Base-by-base conservation (phyloP, 2,888 invertebrate genomes). In the Toxonevra muliebris region DNA sequence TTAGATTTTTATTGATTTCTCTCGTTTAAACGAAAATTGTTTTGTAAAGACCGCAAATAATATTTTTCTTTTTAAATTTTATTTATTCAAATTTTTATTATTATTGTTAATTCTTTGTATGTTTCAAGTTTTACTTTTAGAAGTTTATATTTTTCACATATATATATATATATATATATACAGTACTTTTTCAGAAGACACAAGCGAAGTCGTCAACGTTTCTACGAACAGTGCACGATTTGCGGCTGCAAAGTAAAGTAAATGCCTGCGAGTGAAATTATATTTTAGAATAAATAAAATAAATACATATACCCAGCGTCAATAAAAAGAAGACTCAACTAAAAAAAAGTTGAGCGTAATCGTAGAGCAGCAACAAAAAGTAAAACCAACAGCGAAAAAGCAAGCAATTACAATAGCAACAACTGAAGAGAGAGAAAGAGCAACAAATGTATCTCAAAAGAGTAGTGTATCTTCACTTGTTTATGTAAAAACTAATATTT, bases 171-270 rank as follows among this genome's bases (percentile, higher is more conserved):
- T 66, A 61, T 66, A 45, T 55, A 66, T 20, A 50, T 58, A 45
- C n/a, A 55, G 19, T 62, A 41, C 57, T 53, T 48, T 59, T 20
- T 13, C 13, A 58, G 13, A 66, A 68, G 60, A 69, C 68, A 71
- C 68, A 74, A 75, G 70, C 75, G 74, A 66, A 68, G 72, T 72
- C 72, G 71, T 71, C 73, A 71, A 76, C 73, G 75, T 72, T 74
- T 69, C 75, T 68, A 71, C 73, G 71, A 70, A 71, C 72, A 76
- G 73, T 76, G 75, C 73, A 74, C 70, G 61, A 69, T 66, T 52
- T 69, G 69, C 69, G 61, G 69, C 70, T 70, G 69, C 70, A 70
- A 75, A 75, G 65, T 19, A 61, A 64, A 52, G 17, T 41, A 55
- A 61, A 45, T 66, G 60, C 48, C 54, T 54, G 65, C 45, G 45